Base-by-base conservation (phyloP, 2,888 invertebrate genomes). In the Cataglyphis albicans region DNA sequence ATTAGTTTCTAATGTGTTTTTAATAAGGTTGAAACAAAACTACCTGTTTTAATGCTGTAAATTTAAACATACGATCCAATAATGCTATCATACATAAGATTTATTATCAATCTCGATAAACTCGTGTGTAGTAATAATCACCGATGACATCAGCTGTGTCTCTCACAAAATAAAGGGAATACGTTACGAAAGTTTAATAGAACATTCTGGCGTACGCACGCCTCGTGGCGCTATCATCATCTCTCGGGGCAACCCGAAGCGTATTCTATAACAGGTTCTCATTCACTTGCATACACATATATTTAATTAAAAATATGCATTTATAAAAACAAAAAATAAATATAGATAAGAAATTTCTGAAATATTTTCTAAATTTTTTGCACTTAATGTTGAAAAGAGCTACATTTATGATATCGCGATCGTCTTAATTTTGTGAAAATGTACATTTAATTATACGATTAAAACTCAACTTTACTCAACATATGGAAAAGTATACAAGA, bases 241-340 rank as follows among this genome's bases (percentile, higher is more conserved):
- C 73, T 61, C 65, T 44, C 52, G 61, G n/a, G 55, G 67, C 52
- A 65, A 61, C 41, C 32, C 25, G 25, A 52, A 21, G 7, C 61
- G 18, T 44, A 55, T 32, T 48, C 38, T 35, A 10, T 15, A 72
- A 59, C 5, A 38, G 84, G 84, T 84, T 82, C 82, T 82, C 82
- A 84, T 84, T 48, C 52, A 67, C 9, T 55, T 1, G 38, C 12
- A 57, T 1, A 25, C 18, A 44, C 6, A 3, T 72, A 25, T 5
- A 57, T 68, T 9, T 76, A 55, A 52, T 76, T 29, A n/a, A 61
- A 52, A 75, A 35, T 65, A 65, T 15, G 12, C 15, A n/a, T 29
- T n/a, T 35, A 6, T 32, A 7, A 25, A 29, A 55, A 59, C 18
- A 48, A 25, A 29, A 15, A 9, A 41, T 21, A 12, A 29, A 63